Base-by-base conservation (phyloP, 2,113 vertebrate species). In the Pteropus alecto region DNA sequence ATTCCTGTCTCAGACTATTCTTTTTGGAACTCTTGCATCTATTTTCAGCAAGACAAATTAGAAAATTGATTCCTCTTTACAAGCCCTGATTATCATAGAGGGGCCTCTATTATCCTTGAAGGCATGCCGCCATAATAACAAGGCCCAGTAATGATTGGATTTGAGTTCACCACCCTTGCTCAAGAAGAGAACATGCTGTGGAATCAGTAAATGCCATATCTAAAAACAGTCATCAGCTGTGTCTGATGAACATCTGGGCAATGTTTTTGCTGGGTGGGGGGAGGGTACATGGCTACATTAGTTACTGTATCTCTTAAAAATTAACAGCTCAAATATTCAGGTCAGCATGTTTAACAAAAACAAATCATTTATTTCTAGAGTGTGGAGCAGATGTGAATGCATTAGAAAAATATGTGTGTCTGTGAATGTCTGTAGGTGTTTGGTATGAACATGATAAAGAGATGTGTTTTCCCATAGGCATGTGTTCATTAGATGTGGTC, bases 21-120 rank as follows among this genome's bases (percentile, higher is more conserved):
- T 93, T 90, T 87, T 70, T 96, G 35, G 65, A 90, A 84, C 54
- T 54, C 43, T 96, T 87, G 61, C 43, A 82, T 96, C 76, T 93
- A 74, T 97, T 96, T 98, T 97, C 90, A 96, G 92, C 9, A 12
- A 87, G 90, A 60, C 79, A 97, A 97, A 97, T 97, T 96, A 96
- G 90, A 95, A 98, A 97, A 97, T 86, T 82, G 87, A 96, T 96
- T 95, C 71, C 24, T 91, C 65, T 88, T 93, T 92, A 92, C 58
- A 95, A 97, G 81, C n/a, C 73, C 56, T 43, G 73, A 94, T 93
- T 89, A 60, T 84, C 68, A 54, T 61, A 60, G 67, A 92, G 73
- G 71, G 81, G n/a, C 60, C n/a, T 89, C 82, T 83, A 82, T 94
- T 96, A 95, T 90, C 61, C 28, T 68, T 63, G 68, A 93, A 81